A percentile compares a stretch with the other conserved stretches of the same genome.
Conservation (phyloP, 2,113 vertebrate genomes). For the Otis tarda region DNA sequence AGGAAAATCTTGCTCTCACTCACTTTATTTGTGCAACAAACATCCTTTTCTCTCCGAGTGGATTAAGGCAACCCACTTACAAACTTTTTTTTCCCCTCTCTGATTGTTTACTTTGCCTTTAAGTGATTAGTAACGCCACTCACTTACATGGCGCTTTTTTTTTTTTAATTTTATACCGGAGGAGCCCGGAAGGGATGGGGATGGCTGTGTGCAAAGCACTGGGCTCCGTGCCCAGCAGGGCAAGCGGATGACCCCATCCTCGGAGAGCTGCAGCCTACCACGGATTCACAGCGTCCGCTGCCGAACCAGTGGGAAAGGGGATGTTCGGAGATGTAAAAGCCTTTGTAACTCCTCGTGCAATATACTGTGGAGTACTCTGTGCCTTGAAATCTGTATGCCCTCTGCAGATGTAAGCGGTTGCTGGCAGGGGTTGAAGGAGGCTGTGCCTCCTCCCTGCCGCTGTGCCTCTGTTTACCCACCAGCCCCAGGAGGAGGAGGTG, state of each 20-base stretch:
- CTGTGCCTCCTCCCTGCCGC: neutral
- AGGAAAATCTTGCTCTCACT: constrained; percentile 55
- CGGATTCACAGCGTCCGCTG: neutral
- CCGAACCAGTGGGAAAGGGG: neutral
- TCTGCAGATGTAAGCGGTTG: neutral
- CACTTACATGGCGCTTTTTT: neutral
- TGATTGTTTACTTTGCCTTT: constrained; percentile 25
- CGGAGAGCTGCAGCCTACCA: neutral
- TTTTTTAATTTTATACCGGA: neutral
- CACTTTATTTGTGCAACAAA: constrained; percentile 56
- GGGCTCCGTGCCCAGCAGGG: neutral
- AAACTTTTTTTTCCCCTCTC: neutral
- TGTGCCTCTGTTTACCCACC: neutral
- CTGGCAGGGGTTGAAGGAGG: neutral
- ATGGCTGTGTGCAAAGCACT: neutral
- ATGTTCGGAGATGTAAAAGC: neutral
- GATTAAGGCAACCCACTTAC: neutral
- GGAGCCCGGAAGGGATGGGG: neutral
- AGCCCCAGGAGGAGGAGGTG: neutral
- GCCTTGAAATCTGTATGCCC: neutral
- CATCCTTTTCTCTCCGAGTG: constrained; percentile 24
- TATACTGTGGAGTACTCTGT: neutral
- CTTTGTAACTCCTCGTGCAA: neutral
- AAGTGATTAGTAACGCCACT: neutral
- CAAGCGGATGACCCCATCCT: neutral